Evolutionary conservation across 2,797 vertebrate genomes (phyloP).

Genomic region (Onychomys leucogaster): DNA sequence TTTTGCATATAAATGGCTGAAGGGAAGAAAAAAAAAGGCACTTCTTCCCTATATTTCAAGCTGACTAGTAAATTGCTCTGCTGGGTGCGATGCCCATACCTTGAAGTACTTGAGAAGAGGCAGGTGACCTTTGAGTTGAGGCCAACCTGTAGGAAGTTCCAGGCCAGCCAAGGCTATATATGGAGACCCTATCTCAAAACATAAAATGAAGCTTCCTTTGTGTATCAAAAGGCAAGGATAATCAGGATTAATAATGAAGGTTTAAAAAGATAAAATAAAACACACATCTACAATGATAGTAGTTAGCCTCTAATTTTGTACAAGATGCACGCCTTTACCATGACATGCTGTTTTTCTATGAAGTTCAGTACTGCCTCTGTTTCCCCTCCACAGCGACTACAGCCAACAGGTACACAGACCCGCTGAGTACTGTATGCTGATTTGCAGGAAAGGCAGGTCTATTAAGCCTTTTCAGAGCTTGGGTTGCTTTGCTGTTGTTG

Average conservation of each 20-base stretch:
- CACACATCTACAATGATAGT: neutral
- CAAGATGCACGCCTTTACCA: neutral
- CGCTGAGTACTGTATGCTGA: neutral
- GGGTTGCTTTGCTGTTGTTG: neutral
- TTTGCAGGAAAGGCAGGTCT: neutral
- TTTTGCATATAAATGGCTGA: slow-evolving; percentile 57
- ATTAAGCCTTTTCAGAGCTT: neutral
- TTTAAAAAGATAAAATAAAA: neutral
- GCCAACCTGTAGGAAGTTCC: neutral
- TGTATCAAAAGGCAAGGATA: neutral
- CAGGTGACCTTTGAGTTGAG: neutral
- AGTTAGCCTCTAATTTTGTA: neutral
- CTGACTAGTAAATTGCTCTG: neutral
- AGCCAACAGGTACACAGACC: slow-evolving; percentile 67
- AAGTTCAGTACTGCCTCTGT: neutral
- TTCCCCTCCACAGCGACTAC: neutral
- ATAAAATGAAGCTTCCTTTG: slow-evolving; percentile 8
- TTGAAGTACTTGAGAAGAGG: neutral
- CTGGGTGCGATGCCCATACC: neutral
- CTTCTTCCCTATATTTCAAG: slow-evolving; percentile 22
- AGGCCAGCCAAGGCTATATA: neutral
- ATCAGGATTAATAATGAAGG: neutral
- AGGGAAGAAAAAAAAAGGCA: neutral
- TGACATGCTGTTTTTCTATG: slow-evolving; percentile 20
- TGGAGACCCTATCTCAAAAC: neutral